These are phyloP conservation scores for Polypedilum vanderplanki DNA, from an alignment of 1,140 invertebrate genomes.

Conservation along the genomic window DNA sequence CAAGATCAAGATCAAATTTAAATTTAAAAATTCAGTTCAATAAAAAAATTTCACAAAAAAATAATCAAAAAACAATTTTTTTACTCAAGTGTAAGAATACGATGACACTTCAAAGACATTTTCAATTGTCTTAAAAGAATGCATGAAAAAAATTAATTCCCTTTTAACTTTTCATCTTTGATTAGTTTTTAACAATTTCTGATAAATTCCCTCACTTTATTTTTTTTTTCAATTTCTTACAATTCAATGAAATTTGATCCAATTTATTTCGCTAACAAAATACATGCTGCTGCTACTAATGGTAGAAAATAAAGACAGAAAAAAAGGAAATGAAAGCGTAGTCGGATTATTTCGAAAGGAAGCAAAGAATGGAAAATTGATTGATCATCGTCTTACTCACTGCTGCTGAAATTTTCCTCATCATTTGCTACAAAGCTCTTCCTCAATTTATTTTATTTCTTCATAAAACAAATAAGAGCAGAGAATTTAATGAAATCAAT, in stretches of 20 bases:
- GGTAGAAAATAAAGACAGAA: background rate
- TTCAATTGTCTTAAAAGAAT: too few relatives aligned
- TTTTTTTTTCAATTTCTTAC: too few relatives aligned
- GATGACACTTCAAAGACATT: too few relatives aligned
- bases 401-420: background rate
- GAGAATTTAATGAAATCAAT: slow-evolving; percentile 13
- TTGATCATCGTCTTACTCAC: background rate
- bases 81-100: too few relatives aligned
- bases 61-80: too few relatives aligned
- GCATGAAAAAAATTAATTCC: too few relatives aligned
- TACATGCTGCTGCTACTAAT: background rate
- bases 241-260: background rate
- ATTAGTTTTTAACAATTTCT: too few relatives aligned
- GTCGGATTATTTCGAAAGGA: slow-evolving; percentile 11
- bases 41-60: too few relatives aligned
- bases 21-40: too few relatives aligned
- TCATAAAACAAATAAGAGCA: background rate
- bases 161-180: too few relatives aligned
- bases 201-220: too few relatives aligned
- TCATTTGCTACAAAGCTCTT: slow-evolving; percentile 17
- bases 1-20: too few relatives aligned
- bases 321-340: background rate
- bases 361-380: slow-evolving; percentile 19
- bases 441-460: background rate
- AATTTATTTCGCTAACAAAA: background rate